Evolutionary conservation across 2,888 invertebrate species (phyloP).

Genomic region (Lymantria dispar): DNA sequence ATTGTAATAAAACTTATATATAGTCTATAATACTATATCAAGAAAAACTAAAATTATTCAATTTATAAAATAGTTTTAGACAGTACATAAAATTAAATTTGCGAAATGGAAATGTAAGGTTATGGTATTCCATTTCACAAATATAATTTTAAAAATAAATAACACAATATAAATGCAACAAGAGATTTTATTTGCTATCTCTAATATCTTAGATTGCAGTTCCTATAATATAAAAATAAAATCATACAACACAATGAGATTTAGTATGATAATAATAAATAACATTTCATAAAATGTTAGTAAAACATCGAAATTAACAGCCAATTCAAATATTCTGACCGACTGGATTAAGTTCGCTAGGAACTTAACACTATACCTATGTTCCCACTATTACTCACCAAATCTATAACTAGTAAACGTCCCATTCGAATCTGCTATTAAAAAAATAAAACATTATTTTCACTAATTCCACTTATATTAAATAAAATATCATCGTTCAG

Average conservation of each 20-base stretch:
- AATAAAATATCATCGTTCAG: conserved; percentile 12
- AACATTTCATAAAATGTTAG: conserved; percentile 16
- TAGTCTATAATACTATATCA: background rate
- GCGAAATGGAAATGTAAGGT: background rate
- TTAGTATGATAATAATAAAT: conserved; percentile 27
- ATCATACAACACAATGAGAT: conserved; percentile 26
- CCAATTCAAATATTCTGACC: background rate
- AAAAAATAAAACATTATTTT: conserved; percentile 32
- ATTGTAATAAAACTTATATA: background rate
- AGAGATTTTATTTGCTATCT: conserved; percentile 9
- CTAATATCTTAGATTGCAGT: conserved; percentile 14
- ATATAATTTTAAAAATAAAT: conserved; percentile 2
- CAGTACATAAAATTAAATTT: background rate
- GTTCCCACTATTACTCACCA: conserved; percentile 6
- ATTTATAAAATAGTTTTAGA: background rate
- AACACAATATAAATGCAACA: conserved; percentile 30
- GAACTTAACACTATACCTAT: background rate
- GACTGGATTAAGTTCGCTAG: too few species aligned
- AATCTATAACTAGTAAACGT: conserved; percentile 4
- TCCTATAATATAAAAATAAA: background rate
- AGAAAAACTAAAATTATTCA: background rate
- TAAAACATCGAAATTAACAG: background rate
- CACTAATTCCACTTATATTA: conserved; percentile 26
- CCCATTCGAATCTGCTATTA: conserved; percentile 11
- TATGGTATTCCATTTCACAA: background rate